Percentiles rank a stretch among this genome's conserved stretches.
phyloP scores from a whole-genome alignment of 2,797 vertebrate species.

The Catostomus latipinnis region DNA sequence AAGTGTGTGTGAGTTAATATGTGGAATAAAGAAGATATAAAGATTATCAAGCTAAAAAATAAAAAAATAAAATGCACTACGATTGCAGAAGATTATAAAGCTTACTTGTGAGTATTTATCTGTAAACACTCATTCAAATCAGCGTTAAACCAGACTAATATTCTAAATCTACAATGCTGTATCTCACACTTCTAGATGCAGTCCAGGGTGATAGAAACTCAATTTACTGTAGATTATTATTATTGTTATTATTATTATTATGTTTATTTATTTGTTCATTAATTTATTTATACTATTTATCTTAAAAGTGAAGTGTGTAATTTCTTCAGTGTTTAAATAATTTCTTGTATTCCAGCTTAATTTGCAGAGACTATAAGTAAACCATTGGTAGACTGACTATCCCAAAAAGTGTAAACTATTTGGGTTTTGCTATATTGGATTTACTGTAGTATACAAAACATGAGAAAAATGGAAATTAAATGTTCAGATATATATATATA shows the following conservation, averaged over 20 bases:
- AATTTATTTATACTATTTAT: neutral
- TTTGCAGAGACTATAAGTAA: too few species aligned
- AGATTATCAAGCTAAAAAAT: conserved; percentile 25
- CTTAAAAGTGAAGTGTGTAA: too few species aligned
- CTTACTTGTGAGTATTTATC: conserved; percentile 32
- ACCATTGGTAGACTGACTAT: too few species aligned
- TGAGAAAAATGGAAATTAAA: too few species aligned
- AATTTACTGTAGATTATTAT: neutral
- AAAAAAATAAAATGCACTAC: neutral
- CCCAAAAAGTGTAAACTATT: too few species aligned
- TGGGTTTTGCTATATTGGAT: too few species aligned
- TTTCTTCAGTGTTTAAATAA: too few species aligned
- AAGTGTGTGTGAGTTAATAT: conserved; percentile 15
- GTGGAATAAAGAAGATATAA: conserved; percentile 18
- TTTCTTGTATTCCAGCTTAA: too few species aligned
- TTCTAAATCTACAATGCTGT: conserved; percentile 5
- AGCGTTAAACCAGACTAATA: conserved; percentile 23
- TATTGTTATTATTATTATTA: neutral
- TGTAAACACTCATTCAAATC: conserved; percentile 41
- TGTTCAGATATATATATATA: too few species aligned
- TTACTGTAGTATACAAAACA: too few species aligned
- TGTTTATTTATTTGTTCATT: neutral
- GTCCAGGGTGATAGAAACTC: conserved; percentile 23
- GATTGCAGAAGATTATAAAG: conserved; percentile 33
- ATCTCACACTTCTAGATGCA: conserved; percentile 22